phyloP scores from a whole-genome alignment of 2,888 invertebrate genomes.

The Ptilodon capucinus region DNA sequence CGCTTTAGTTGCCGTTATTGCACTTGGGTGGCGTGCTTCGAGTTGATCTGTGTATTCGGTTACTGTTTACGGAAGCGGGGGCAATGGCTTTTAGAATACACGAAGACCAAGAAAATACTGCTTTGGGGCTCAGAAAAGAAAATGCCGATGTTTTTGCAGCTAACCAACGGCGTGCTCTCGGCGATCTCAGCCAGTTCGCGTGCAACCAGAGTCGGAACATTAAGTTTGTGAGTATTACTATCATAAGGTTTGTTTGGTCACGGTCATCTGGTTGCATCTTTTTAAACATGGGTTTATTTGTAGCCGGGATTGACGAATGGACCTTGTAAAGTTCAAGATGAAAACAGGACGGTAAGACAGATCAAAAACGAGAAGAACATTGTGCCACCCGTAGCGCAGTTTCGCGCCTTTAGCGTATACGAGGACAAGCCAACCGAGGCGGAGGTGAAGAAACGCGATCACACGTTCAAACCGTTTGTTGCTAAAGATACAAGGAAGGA shows the following conservation, averaged over 20 bases:
- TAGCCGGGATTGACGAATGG: constrained; percentile 73
- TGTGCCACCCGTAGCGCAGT: constrained; percentile 85
- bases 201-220: constrained; percentile 77
- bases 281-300: constrained; percentile 21
- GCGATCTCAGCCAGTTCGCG: constrained; percentile 83
- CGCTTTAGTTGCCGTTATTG: constrained; percentile 49
- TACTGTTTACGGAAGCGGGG: constrained; percentile 67
- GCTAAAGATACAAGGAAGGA: constrained; percentile 65
- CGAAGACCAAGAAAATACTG: constrained; percentile 89
- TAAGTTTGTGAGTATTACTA: constrained; percentile 76
- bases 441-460: constrained; percentile 70
- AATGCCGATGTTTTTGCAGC: constrained; percentile 72
- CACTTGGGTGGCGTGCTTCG: constrained; percentile 43
- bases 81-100: constrained; percentile 90
- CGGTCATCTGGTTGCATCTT: constrained; percentile 5
- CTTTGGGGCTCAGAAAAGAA: constrained; percentile 78
- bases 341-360: constrained; percentile 70
- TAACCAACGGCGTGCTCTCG: constrained; percentile 85
- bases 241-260: constrained; percentile 6
- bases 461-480: constrained; percentile 70
- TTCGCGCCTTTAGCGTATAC: constrained; percentile 89
- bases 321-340: constrained; percentile 75
- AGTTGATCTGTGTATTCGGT: constrained; percentile 46
- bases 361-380: constrained; percentile 79
- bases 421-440: constrained; percentile 83